phyloP scores from a whole-genome alignment of 2,888 invertebrate species.

The Drosophila peninsularis region DNA sequence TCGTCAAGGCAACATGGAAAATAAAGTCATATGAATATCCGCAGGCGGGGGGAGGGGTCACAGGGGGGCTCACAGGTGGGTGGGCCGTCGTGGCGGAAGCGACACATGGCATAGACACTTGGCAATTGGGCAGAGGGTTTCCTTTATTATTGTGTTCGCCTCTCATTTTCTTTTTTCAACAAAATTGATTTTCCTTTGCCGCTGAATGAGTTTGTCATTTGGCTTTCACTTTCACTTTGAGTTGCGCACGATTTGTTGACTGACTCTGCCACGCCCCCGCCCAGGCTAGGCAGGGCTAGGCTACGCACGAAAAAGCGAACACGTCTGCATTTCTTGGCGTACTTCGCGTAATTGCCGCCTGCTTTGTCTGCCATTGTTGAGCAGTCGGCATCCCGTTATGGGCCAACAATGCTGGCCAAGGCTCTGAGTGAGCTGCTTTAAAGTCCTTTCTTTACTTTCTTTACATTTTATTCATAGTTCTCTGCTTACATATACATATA shows the following conservation, averaged over 20 bases:
- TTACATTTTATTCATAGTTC: conserved; percentile 53
- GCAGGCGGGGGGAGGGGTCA: background rate
- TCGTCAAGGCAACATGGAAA: conserved; percentile 45
- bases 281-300: too few species aligned
- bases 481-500: conserved; percentile 53
- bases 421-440: background rate
- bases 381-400: background rate
- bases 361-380: conserved; percentile 40
- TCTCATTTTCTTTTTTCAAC: conserved; percentile 46
- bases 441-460: conserved; percentile 35
- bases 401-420: conserved; percentile 17
- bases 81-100: conserved; percentile 33
- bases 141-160: conserved; percentile 11
- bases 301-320: too few species aligned
- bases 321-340: conserved; percentile 64
- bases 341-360: conserved; percentile 50
- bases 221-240: conserved; percentile 54
- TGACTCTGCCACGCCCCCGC: conserved; percentile 11
- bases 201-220: conserved; percentile 53
- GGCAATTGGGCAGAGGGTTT: conserved; percentile 14
- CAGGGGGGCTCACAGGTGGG: conserved; percentile 1
- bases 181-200: conserved; percentile 70
- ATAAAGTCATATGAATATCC: conserved; percentile 35
- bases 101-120: conserved; percentile 6
- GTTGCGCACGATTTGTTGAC: conserved; percentile 44